Evolutionary conservation across 2,113 vertebrate genomes (phyloP).

Genomic region (Neolamprologus tretocephalus): DNA sequence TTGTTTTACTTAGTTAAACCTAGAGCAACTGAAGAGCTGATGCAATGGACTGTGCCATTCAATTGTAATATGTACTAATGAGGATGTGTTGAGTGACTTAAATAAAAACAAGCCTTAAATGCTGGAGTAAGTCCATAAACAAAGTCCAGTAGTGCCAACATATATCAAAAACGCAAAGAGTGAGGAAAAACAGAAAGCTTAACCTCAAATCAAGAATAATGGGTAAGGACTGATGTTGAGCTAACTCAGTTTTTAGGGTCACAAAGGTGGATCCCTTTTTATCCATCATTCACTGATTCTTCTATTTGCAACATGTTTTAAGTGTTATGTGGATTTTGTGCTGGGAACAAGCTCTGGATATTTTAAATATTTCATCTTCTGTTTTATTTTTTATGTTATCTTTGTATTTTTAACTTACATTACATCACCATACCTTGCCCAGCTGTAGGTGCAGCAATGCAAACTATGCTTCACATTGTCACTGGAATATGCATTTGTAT

Average conservation of each 20-base stretch:
- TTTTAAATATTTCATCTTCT: neutral
- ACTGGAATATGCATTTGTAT: neutral
- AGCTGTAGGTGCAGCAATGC: neutral
- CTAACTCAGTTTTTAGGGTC: neutral
- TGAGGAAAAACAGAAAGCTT: neutral
- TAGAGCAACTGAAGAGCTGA: neutral
- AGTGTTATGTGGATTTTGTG: neutral
- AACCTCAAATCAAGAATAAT: neutral
- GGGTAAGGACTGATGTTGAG: neutral
- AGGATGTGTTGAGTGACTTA: neutral
- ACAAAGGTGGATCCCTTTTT: neutral
- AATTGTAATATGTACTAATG: neutral
- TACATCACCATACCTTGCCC: neutral
- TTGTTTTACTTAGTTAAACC: neutral
- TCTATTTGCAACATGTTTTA: neutral
- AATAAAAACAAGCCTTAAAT: neutral
- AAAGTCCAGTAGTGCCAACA: neutral
- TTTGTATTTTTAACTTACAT: neutral
- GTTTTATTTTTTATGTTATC: neutral
- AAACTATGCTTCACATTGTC: neutral
- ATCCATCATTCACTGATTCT: neutral
- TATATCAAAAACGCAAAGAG: neutral
- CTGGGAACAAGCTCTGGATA: neutral
- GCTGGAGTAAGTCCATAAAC: neutral
- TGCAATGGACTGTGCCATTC: neutral